These are phyloP conservation scores for Zoanthus solanderi DNA, from an alignment of 92 coral and sea anemone genomes.

Conservation along the genomic window DNA sequence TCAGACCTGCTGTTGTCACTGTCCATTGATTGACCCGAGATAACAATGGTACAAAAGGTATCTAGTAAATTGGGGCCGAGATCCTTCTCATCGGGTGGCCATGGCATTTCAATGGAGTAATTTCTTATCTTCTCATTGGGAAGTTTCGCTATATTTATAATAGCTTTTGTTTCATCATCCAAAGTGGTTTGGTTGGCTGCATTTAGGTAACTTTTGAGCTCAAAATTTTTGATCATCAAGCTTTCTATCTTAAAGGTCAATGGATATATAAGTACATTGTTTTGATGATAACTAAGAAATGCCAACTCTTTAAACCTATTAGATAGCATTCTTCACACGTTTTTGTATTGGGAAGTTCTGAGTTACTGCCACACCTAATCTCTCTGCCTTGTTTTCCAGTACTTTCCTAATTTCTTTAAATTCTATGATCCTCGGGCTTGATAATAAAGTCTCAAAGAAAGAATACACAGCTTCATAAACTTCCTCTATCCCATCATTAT, in stretches of 20 bases:
- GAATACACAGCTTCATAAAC: conserved; percentile 61
- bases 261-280: conserved; percentile 61
- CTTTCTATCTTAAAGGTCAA: conserved; percentile 32
- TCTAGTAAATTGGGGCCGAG: conserved; percentile 40
- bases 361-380: conserved; percentile 53
- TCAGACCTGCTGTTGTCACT: conserved; percentile 51
- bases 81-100: conserved; percentile 58
- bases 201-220: conserved; percentile 50
- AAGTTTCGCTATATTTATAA: conserved; percentile 35
- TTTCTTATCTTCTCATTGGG: conserved; percentile 44
- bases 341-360: conserved; percentile 53
- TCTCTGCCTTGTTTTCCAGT: conserved; percentile 62
- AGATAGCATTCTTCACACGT: conserved; percentile 59
- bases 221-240: conserved; percentile 52
- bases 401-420: conserved; percentile 61
- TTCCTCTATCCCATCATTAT: conserved; percentile 28
- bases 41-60: conserved; percentile 48
- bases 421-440: conserved; percentile 63
- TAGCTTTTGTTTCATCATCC: conserved; percentile 41
- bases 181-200: conserved; percentile 22
- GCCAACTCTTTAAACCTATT: conserved; percentile 52
- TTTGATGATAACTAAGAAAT: conserved; percentile 60
- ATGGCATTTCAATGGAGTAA: conserved; percentile 48
- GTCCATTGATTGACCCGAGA: conserved; percentile 47
- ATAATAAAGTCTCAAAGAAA: conserved; percentile 68